These are phyloP conservation scores for Rhinogobius similis DNA, from an alignment of 2,113 vertebrate species.

Conservation along the genomic window DNA sequence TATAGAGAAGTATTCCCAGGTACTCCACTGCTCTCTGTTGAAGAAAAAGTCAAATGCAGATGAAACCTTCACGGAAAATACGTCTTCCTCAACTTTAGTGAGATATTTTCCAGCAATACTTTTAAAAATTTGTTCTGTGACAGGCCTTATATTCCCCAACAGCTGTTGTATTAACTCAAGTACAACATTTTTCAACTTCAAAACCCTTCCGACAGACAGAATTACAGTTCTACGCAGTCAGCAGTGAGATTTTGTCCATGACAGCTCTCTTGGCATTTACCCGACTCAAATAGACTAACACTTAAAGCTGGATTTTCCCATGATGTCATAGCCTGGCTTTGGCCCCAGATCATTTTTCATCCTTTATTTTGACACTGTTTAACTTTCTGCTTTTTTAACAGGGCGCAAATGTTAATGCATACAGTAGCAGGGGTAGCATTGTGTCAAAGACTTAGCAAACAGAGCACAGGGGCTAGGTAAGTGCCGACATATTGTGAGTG, in stretches of 20 bases:
- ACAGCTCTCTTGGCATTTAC: conserved; percentile 23
- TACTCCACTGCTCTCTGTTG: neutral
- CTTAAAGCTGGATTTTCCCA: conserved; percentile 22
- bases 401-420: conserved; percentile 18
- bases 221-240: conserved; percentile 17
- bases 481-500: conserved; percentile 56
- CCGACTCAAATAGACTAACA: conserved; percentile 19
- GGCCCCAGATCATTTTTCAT: conserved; percentile 10
- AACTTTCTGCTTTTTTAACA: conserved; percentile 16
- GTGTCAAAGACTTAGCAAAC: conserved; percentile 24
- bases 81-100: neutral
- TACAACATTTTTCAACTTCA: conserved; percentile 48
- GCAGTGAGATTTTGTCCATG: conserved; percentile 3
- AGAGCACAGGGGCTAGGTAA: conserved; percentile 41
- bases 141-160: conserved; percentile 1
- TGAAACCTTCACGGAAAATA: neutral
- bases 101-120: neutral
- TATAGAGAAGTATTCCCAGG: neutral
- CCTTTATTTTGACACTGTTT: conserved; percentile 38
- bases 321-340: conserved; percentile 18
- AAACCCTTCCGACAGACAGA: conserved; percentile 20
- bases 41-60: neutral
- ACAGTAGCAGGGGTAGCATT: conserved; percentile 16
- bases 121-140: neutral
- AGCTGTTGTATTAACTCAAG: conserved; percentile 21